phyloP scores from a whole-genome alignment of 1,140 invertebrate species.

The Papilio helenus region DNA sequence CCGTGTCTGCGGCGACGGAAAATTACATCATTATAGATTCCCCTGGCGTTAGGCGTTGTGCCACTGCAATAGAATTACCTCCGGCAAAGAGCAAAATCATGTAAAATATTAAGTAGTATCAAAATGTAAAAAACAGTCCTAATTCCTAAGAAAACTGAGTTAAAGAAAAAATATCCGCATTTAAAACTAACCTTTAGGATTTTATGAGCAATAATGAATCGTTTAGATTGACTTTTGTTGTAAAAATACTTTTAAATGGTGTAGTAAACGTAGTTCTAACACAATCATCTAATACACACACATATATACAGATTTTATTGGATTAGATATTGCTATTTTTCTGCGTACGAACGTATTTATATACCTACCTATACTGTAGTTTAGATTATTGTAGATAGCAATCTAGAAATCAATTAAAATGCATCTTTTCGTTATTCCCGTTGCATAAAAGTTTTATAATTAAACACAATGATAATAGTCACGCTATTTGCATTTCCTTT shows the following conservation, averaged over 20 bases:
- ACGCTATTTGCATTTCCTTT: background rate
- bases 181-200: too few relatives aligned
- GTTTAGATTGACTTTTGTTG: too few relatives aligned
- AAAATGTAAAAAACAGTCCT: background rate
- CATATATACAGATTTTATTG: too few relatives aligned
- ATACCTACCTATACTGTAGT: too few relatives aligned
- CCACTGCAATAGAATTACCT: background rate
- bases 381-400: background rate
- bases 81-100: background rate
- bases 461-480: background rate
- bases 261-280: too few relatives aligned
- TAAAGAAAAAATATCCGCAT: too few relatives aligned
- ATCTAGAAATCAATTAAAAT: background rate
- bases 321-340: too few relatives aligned
- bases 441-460: background rate
- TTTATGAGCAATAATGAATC: too few relatives aligned
- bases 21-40: conserved; percentile 22
- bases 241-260: too few relatives aligned
- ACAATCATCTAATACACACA: too few relatives aligned
- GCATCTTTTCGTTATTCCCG: background rate
- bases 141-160: background rate
- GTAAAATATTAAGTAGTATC: background rate
- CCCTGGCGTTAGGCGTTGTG: background rate
- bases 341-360: too few relatives aligned
- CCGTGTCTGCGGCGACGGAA: conserved; percentile 1